Evolutionary conservation across 2,888 invertebrate genomes (phyloP).

Genomic region (Metacarcinus magister): DNA sequence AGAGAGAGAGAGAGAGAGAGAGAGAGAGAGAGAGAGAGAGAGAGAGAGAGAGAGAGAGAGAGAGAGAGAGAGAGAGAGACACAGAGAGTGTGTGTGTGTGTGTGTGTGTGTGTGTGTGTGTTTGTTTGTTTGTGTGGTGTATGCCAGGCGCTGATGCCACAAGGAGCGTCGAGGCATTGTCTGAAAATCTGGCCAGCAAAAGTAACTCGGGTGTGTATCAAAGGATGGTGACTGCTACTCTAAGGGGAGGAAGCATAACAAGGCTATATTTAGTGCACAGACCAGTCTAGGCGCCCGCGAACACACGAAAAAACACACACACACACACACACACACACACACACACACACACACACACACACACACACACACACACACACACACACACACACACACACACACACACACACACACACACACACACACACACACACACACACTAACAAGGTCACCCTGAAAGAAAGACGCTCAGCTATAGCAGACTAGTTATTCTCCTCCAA

Average conservation of each 20-base stretch:
- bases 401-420: constrained; percentile 55
- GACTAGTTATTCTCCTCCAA: neutral
- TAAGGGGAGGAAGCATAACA: constrained; percentile 12
- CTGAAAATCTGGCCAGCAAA: neutral
- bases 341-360: constrained; percentile 37
- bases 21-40: too few species aligned
- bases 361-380: constrained; percentile 47
- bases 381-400: constrained; percentile 61
- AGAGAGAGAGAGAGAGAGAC: too few species aligned
- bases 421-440: too few species aligned
- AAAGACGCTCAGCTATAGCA: neutral
- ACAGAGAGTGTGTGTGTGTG: too few species aligned
- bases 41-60: too few species aligned
- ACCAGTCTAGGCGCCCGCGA: too few species aligned
- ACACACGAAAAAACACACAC: too few species aligned
- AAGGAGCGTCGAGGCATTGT: neutral
- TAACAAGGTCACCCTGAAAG: constrained; percentile 3
- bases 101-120: too few species aligned
- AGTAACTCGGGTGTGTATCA: neutral
- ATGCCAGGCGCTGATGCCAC: neutral
- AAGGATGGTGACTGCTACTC: constrained; percentile 5
- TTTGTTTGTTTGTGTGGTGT: too few species aligned
- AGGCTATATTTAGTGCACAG: neutral
- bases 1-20: too few species aligned
- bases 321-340: constrained; percentile 37